A percentile compares a stretch with the other conserved stretches of the same genome.
Conservation (phyloP, 35 echinoderm and acorn worm genomes). For the Ophiothrix spiculata region DNA sequence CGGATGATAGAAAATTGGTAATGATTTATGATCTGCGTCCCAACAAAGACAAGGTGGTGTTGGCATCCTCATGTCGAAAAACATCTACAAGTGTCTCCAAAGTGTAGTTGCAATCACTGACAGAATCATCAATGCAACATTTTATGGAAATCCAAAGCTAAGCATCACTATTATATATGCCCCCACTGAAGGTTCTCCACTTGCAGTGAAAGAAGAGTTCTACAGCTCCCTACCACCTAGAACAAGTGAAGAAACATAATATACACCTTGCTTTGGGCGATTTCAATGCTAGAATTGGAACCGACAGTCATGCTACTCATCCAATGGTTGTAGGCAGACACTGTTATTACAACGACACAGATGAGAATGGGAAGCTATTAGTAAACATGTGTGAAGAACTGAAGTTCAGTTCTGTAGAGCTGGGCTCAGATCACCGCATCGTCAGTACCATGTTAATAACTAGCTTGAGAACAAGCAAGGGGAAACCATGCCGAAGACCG, state of each 20-base stretch:
- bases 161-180: slow-evolving; percentile 41
- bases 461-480: slow-evolving; percentile 26
- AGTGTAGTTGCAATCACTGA: slow-evolving; percentile 21
- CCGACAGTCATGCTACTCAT: slow-evolving; percentile 17
- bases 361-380: slow-evolving; percentile 6
- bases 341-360: background rate
- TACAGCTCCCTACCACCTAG: slow-evolving; percentile 18
- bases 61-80: slow-evolving; percentile 40
- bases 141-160: slow-evolving; percentile 35
- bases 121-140: slow-evolving; percentile 34
- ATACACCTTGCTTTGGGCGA: slow-evolving; percentile 21
- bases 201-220: background rate
- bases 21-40: background rate
- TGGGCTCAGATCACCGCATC: slow-evolving; percentile 11
- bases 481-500: slow-evolving; percentile 31
- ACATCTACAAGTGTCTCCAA: slow-evolving; percentile 29
- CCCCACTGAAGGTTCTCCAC: slow-evolving; percentile 3
- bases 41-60: slow-evolving; percentile 36
- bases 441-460: background rate
- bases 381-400: slow-evolving; percentile 16
- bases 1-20: slow-evolving; percentile 39
- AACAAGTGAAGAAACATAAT: slow-evolving; percentile 28
- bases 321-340: too few relatives aligned
- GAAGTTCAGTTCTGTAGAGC: slow-evolving; percentile 16
- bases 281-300: slow-evolving; percentile 23